Conservation (phyloP, 2,888 invertebrate genomes). For the Congeria kusceri region DNA sequence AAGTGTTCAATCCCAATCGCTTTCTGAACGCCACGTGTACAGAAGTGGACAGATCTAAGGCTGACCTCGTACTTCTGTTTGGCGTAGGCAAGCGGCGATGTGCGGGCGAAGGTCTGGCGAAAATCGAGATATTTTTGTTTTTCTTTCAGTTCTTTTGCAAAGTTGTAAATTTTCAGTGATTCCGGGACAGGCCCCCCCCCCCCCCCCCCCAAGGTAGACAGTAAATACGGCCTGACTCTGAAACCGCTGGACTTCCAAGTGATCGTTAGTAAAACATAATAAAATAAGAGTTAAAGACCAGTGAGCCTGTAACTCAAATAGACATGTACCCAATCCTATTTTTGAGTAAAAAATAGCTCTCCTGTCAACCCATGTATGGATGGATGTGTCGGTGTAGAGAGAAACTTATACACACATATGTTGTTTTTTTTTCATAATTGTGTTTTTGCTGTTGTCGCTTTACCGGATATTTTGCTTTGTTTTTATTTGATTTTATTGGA, state of each 20-base stretch:
- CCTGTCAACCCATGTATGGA: no score
- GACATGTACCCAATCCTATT: no score
- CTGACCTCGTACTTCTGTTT: conserved; percentile 76
- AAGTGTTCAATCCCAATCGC: conserved; percentile 75
- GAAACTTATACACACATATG: no score
- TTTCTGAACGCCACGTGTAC: conserved; percentile 67
- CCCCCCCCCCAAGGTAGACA: conserved; percentile 63
- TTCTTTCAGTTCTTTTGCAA: conserved; percentile 76
- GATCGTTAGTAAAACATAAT: conserved; percentile 39
- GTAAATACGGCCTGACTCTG: conserved; percentile 77
- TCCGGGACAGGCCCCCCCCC: conserved; percentile 41
- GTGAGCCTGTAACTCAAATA: no score
- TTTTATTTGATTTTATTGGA: no score
- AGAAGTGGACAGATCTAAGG: conserved; percentile 55
- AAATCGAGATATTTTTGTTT: conserved; percentile 80
- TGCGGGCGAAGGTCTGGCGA: conserved; percentile 79
- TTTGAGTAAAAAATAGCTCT: no score
- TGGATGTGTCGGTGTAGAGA: no score
- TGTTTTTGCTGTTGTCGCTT: no score
- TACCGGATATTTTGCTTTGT: no score
- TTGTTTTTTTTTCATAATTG: no score
- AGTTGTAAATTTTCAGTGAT: conserved; percentile 68
- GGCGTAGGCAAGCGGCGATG: conserved; percentile 79
- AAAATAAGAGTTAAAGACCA: no score
- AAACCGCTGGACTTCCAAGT: conserved; percentile 73